Percentiles rank a stretch among this genome's conserved stretches.
These are phyloP conservation scores for Elmis aenea DNA, from an alignment of 2,888 invertebrate genomes.

Conservation along the genomic window DNA sequence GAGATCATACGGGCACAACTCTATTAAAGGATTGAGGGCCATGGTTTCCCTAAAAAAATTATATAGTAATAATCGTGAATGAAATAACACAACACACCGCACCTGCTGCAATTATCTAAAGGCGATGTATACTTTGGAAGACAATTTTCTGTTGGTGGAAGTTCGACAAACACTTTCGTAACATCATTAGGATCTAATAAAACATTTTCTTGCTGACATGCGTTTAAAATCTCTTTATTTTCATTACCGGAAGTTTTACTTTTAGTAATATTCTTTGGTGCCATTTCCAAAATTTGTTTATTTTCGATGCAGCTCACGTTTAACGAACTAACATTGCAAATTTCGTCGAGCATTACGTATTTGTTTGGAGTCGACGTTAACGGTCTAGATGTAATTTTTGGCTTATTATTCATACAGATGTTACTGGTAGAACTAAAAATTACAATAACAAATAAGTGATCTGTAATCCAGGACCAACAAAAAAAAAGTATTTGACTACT, in stretches of 20 bases:
- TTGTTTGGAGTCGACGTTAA: conserved; percentile 7
- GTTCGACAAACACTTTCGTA: conserved; percentile 12
- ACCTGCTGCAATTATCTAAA: conserved; percentile 33
- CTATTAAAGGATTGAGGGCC: conserved; percentile 32
- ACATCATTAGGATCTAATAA: conserved; percentile 17
- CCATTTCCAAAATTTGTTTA: too few species aligned
- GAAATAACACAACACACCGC: conserved; percentile 23
- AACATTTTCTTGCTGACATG: conserved; percentile 4
- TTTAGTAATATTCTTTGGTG: background rate
- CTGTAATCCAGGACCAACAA: too few species aligned
- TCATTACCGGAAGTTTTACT: background rate
- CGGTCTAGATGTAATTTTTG: too few species aligned
- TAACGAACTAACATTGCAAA: background rate
- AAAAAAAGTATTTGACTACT: too few species aligned
- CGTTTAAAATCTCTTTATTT: background rate
- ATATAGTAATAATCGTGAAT: too few species aligned
- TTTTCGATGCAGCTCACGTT: too few species aligned
- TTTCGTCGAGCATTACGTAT: background rate
- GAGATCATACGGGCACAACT: conserved; percentile 42
- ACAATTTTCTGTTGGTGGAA: conserved; percentile 3
- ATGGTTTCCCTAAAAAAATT: background rate
- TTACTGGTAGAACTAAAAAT: too few species aligned
- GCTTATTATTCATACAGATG: too few species aligned
- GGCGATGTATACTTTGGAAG: conserved; percentile 40
- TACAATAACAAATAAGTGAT: too few species aligned